These are phyloP conservation scores for Aix galericulata DNA, from an alignment of 2,113 vertebrate species.

Conservation along the genomic window DNA sequence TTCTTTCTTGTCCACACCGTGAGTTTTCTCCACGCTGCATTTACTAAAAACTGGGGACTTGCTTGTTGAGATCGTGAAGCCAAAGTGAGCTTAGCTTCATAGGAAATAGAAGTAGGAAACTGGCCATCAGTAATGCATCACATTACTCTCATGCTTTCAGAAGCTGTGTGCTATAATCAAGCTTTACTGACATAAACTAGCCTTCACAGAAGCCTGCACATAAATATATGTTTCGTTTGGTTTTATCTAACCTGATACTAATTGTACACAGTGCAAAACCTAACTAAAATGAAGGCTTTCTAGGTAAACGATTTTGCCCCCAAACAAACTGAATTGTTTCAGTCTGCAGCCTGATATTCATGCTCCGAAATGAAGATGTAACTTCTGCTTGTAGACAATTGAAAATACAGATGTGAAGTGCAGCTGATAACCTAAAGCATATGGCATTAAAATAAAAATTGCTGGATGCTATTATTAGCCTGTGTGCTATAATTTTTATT, in stretches of 20 bases:
- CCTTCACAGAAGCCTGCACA: not conserved
- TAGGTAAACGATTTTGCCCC: constrained; percentile 12
- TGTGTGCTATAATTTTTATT: constrained; percentile 58
- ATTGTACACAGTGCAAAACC: constrained; percentile 8
- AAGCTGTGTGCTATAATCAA: constrained; percentile 29
- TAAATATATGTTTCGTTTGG: constrained; percentile 2
- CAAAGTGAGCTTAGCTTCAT: constrained; percentile 8
- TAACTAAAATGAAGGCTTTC: constrained; percentile 9
- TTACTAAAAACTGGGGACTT: constrained; percentile 5
- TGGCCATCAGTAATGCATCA: not conserved
- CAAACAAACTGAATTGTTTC: not conserved
- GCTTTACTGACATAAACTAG: constrained; percentile 13
- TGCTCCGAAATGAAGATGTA: constrained; percentile 50
- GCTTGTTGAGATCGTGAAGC: not conserved
- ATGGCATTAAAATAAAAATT: constrained; percentile 56
- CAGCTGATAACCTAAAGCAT: constrained; percentile 65
- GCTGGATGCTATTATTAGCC: constrained; percentile 47
- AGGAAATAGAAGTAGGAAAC: constrained; percentile 18
- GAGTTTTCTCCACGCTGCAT: not conserved
- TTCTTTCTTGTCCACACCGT: not conserved
- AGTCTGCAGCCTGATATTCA: constrained; percentile 25
- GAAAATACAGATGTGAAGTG: constrained; percentile 64
- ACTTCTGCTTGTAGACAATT: constrained; percentile 58
- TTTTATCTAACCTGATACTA: constrained; percentile 37
- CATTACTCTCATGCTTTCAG: constrained; percentile 16